Conservation (phyloP, 2,888 invertebrate species). For the Tetanocera ferruginea region DNA sequence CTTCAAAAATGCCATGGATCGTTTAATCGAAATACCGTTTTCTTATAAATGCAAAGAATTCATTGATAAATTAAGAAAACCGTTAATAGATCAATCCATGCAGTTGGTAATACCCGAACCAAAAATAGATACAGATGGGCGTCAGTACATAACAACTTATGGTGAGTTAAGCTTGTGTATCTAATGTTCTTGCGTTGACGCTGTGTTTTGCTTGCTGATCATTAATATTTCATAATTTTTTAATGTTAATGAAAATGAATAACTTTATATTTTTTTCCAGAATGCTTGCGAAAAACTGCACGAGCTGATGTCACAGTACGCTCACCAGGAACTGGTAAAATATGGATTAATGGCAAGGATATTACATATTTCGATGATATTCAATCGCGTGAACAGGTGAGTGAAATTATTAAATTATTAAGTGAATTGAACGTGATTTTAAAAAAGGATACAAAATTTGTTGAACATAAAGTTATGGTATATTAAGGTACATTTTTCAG, state of each 20-base stretch:
- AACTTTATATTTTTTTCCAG: slow-evolving; percentile 62
- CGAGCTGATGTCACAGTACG: slow-evolving; percentile 84
- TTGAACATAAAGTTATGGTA: too few species aligned
- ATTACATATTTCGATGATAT: slow-evolving; percentile 81
- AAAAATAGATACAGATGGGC: slow-evolving; percentile 78
- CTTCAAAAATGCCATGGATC: slow-evolving; percentile 80
- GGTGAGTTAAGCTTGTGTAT: slow-evolving; percentile 66
- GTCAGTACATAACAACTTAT: slow-evolving; percentile 80
- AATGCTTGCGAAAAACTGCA: slow-evolving; percentile 80
- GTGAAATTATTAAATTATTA: slow-evolving; percentile 43
- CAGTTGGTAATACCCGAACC: slow-evolving; percentile 78
- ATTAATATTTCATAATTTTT: not conserved
- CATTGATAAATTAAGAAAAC: slow-evolving; percentile 78
- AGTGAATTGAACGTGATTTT: not conserved
- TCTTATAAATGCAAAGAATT: slow-evolving; percentile 80
- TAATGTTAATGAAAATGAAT: not conserved
- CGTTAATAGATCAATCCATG: slow-evolving; percentile 74
- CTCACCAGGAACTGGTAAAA: slow-evolving; percentile 85
- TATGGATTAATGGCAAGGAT: slow-evolving; percentile 83
- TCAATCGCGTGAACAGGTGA: slow-evolving; percentile 83
- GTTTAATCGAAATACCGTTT: slow-evolving; percentile 80
- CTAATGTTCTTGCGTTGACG: not conserved
- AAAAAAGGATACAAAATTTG: not conserved
- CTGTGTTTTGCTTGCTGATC: not conserved
- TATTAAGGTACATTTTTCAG: too few species aligned